Conservation (phyloP, 2,113 vertebrate species). For the Echinops telfairi region DNA sequence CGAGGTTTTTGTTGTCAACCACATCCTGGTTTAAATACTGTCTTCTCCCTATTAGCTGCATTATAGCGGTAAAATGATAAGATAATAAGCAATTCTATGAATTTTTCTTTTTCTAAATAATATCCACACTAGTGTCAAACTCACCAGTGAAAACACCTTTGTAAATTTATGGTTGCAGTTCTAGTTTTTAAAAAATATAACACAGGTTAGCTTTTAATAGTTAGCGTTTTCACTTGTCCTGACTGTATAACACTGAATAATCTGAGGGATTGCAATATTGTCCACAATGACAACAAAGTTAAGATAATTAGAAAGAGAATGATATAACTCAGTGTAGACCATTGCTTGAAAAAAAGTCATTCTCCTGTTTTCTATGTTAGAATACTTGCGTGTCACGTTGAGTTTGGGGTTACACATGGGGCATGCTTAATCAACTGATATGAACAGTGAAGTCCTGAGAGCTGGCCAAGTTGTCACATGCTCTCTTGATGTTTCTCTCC, state of each 20-base stretch:
- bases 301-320: no score
- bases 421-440: not conserved
- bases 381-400: not conserved
- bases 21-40: not conserved
- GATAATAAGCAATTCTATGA: not conserved
- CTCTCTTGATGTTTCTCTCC: not conserved
- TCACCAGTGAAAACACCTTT: conserved; percentile 9
- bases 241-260: not conserved
- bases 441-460: not conserved
- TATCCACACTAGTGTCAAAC: not conserved
- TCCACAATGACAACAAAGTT: not conserved
- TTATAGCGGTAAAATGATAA: not conserved
- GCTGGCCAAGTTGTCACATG: not conserved
- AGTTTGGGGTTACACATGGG: not conserved
- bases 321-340: no score
- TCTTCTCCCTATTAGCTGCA: not conserved
- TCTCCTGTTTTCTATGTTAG: not conserved
- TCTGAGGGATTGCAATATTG: not conserved
- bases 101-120: not conserved
- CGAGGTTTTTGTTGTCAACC: not conserved
- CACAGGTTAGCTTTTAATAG: not conserved
- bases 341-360: not conserved
- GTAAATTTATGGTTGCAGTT: not conserved
- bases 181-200: not conserved
- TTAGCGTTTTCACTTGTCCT: not conserved